Base-by-base conservation (phyloP, 2,888 invertebrate species). In the Theretra japonica region DNA sequence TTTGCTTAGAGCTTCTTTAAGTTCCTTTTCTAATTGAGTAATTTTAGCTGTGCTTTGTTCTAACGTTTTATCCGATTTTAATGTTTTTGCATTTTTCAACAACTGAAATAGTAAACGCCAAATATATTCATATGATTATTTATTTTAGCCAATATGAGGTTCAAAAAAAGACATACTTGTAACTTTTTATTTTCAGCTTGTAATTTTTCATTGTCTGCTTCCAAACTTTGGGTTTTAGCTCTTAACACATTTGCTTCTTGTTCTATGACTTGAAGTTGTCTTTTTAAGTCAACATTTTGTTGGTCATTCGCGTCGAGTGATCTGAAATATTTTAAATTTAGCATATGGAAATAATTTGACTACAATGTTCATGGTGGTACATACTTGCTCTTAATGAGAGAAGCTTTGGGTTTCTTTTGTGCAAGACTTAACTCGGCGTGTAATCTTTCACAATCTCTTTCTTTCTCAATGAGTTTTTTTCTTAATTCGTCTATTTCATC, bases 401-500 rank as follows among this genome's bases (percentile, higher is more conserved):
- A 95, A 76, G 94, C 95, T 86, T 96, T 96, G 68, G 95, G 94
- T 88, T 95, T 95, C 85, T 96, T 96, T 80, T 95, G 95, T 19
- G 95, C 91, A 25, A 96, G 85, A 79, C 96, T 96, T 30, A 97
- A 89, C 89, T 97, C 97, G 1, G 96, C 95, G 79, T 97, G 96
- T 71, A 98, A 91, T 77, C 96, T 95, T 89, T 97, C 97, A 80
- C 97, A 96, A 79, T 97, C 97, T 79, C 97, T 95, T 88, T 98
- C 98, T 86, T 97, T 98, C 88, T 98, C 97, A 71, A 97, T 96
- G 1, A 98, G 88, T 83, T 97, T 97, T 86, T 96, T 97, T 75
- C 97, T 95, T 41, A 97, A 89, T 79, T 97, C 96, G 70, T 95
- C 95, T 71, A 97, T 95, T 90, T 98, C 97, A 81, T 96, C 96